Base-by-base conservation (phyloP, 2,113 vertebrate genomes). In the Sterrhoptilus dennistouni region DNA sequence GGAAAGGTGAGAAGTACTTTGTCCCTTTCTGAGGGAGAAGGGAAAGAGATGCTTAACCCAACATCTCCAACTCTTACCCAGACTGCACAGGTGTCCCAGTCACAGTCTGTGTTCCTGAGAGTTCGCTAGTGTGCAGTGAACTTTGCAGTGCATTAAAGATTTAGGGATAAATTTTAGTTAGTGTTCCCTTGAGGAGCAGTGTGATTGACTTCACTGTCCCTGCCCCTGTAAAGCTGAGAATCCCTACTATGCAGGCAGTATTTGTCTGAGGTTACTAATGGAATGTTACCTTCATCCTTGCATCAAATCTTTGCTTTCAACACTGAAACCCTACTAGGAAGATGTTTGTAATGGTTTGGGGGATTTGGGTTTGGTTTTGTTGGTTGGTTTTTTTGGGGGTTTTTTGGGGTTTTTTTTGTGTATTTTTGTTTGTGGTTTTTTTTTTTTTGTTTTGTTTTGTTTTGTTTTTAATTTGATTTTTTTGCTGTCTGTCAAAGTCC, bases 1-100 rank as follows among this genome's bases (percentile, higher is more conserved):
- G 61, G 47, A 76, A 19, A 40, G 20, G 29, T 68, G 74, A 68
- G 49, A 65, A 68, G 14, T 49, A 29, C 33, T 11, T 47, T 35
- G 47, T 78, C 54, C 80, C 24, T 65, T 90, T 88, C 42, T 65
- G 47, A 35, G 60, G 33, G 45, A 71, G 28, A 47, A 59, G 24
- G 45, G 13, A 59, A 25, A 45, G 59, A 31, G 4, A 28, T 4
- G 36, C n/a, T 64, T 44, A 14, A 77, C 22, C 14, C 36, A 21
- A 1, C 2, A 1, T 15, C 20, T 68, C 22, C 1, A 0, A 6
- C 6, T 54, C 36, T 28, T 31, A 31, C 5, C 36, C 77, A 18
- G 7, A 42, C 69, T 64, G 42, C 44, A 21, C 18, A 42, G 29
- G 23, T 16, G 9, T 21, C 45, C 2, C 0, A 8, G 49, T 10